A percentile compares a stretch with the other conserved stretches of the same genome.
Evolutionary conservation across 2,888 invertebrate genomes (phyloP).

Genomic region (Rhorus exstirpatorius): DNA sequence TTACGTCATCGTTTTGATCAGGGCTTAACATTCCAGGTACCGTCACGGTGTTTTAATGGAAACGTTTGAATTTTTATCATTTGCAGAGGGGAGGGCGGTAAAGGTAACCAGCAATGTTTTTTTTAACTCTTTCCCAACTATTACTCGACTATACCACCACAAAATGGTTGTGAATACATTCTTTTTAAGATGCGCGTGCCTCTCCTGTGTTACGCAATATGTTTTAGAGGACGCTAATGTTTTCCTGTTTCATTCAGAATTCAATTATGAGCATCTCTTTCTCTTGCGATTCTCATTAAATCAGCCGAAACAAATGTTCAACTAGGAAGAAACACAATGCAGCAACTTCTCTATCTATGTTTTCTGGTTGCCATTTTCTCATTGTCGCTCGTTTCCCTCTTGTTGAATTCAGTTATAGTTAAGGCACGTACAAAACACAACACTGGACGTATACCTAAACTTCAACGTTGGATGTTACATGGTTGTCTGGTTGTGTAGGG

Average conservation of each 20-base stretch:
- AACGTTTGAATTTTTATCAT: no score
- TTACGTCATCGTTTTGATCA: background rate
- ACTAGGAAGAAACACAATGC: conserved; percentile 68
- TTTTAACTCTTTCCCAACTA: no score
- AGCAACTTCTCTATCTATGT: conserved; percentile 33
- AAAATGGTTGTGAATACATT: background rate
- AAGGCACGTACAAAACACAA: conserved; percentile 39
- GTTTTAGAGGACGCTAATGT: conserved; percentile 45
- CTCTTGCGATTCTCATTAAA: conserved; percentile 73
- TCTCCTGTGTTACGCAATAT: background rate
- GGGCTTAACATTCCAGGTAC: no score
- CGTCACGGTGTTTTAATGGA: no score
- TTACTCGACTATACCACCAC: no score
- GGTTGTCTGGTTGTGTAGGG: conserved; percentile 58
- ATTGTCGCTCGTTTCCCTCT: conserved; percentile 64
- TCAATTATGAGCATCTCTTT: conserved; percentile 73
- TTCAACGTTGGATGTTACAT: conserved; percentile 62
- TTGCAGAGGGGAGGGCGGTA: no score
- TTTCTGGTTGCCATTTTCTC: conserved; percentile 62
- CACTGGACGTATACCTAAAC: conserved; percentile 11
- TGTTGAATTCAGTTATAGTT: conserved; percentile 22
- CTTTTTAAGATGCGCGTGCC: background rate
- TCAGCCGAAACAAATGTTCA: conserved; percentile 77
- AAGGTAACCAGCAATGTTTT: no score
- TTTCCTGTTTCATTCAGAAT: conserved; percentile 63